A percentile compares a stretch with the other conserved stretches of the same genome.
Conservation (phyloP, 2,797 vertebrate genomes). For the Liparis tanakae region DNA sequence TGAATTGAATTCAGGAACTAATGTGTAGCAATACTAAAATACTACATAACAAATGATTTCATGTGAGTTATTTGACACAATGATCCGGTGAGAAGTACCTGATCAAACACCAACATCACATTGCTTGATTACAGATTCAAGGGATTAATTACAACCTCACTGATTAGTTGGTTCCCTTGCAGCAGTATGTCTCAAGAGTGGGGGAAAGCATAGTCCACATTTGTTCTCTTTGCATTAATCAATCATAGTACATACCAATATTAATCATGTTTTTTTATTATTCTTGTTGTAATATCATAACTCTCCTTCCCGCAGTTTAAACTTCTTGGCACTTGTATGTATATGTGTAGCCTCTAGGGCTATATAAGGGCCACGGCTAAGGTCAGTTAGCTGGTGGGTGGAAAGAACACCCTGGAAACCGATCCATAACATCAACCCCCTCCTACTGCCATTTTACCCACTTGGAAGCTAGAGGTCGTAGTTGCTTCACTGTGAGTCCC, state of each 20-base stretch:
- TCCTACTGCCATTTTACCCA: neutral
- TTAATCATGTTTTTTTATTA: neutral
- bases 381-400: neutral
- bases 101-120: neutral
- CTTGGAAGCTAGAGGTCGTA: constrained; percentile 60
- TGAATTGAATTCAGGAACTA: no score
- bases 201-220: neutral
- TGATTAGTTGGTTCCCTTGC: neutral
- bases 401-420: constrained; percentile 12
- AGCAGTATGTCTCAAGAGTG: neutral
- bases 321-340: neutral
- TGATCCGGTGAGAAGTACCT: no score
- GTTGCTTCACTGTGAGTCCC: constrained; percentile 29
- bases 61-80: no score
- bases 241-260: neutral
- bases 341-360: neutral
- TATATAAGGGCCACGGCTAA: neutral
- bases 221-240: neutral
- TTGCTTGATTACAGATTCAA: neutral
- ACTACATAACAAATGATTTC: no score
- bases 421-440: neutral
- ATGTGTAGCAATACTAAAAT: no score
- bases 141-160: neutral
- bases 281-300: neutral
- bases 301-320: neutral